These are phyloP conservation scores for Ischnura elegans DNA, from an alignment of 2,888 invertebrate species.

Conservation along the genomic window DNA sequence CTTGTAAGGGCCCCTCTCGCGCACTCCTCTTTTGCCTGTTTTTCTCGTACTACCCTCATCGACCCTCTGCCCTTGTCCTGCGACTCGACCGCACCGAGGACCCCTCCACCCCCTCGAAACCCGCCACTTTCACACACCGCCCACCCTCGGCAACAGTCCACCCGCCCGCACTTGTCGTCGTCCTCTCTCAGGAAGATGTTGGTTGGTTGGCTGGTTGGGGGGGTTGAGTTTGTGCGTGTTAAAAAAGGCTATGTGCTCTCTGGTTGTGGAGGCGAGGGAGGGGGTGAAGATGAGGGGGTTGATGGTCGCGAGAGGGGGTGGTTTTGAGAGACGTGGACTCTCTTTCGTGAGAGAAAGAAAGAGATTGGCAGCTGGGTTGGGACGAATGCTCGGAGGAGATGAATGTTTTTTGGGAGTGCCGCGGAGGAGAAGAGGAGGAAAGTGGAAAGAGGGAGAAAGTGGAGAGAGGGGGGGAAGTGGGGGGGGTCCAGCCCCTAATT, in stretches of 20 bases:
- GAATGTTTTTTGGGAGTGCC: background rate
- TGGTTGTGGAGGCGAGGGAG: background rate
- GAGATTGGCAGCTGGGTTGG: constrained; percentile 44
- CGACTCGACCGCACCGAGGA: background rate
- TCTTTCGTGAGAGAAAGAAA: background rate
- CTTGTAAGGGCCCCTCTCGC: background rate
- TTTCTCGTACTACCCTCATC: background rate
- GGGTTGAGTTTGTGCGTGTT: background rate
- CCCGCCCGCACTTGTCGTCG: constrained; percentile 24
- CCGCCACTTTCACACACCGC: background rate
- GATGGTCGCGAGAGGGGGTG: background rate
- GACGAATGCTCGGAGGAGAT: background rate
- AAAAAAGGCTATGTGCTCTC: too few relatives aligned
- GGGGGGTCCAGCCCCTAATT: background rate
- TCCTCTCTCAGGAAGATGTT: constrained; percentile 32
- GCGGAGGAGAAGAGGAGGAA: background rate
- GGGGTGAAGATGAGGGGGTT: background rate
- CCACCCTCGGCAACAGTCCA: background rate
- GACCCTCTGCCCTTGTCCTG: background rate
- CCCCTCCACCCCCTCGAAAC: background rate
- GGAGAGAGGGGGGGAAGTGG: background rate
- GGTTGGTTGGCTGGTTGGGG: background rate
- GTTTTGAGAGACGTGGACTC: background rate
- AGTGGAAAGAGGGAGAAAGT: background rate
- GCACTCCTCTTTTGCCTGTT: background rate